A percentile compares a stretch with the other conserved stretches of the same genome.
Conservation (phyloP, 2,113 vertebrate genomes). For the Promerops cafer region DNA sequence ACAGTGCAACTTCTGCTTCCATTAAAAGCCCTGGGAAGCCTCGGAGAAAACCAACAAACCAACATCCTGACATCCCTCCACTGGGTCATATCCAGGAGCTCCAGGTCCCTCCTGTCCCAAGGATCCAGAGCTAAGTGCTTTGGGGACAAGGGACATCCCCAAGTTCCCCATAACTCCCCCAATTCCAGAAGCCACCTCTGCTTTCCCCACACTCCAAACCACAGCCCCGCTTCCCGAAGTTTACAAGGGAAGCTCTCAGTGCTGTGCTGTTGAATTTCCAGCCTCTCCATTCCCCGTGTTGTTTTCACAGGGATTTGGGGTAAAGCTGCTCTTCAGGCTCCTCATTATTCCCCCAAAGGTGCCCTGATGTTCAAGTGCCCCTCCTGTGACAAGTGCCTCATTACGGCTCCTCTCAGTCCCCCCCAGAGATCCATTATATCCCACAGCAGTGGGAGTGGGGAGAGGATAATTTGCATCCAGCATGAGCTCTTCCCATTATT, state of each 20-base stretch:
- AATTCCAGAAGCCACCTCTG: neutral
- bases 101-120: no score
- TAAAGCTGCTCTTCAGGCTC: neutral
- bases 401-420: neutral
- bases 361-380: neutral
- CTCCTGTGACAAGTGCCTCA: neutral
- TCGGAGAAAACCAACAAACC: neutral
- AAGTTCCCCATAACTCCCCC: rapidly evolving
- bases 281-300: neutral
- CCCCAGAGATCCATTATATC: conserved; percentile 17
- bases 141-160: rapidly evolving
- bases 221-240: neutral
- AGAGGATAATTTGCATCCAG: conserved; percentile 25
- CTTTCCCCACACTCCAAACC: neutral
- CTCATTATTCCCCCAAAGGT: neutral
- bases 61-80: neutral
- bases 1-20: neutral
- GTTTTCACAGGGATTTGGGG: neutral
- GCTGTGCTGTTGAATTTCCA: neutral
- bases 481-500: neutral
- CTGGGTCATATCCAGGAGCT: neutral
- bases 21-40: neutral
- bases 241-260: neutral
- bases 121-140: rapidly evolving
- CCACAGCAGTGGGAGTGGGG: neutral